Evolutionary conservation across 2,113 vertebrate species (phyloP), one percentile per base, ranked within the genome.

Genomic region (Mustela nigripes): DNA sequence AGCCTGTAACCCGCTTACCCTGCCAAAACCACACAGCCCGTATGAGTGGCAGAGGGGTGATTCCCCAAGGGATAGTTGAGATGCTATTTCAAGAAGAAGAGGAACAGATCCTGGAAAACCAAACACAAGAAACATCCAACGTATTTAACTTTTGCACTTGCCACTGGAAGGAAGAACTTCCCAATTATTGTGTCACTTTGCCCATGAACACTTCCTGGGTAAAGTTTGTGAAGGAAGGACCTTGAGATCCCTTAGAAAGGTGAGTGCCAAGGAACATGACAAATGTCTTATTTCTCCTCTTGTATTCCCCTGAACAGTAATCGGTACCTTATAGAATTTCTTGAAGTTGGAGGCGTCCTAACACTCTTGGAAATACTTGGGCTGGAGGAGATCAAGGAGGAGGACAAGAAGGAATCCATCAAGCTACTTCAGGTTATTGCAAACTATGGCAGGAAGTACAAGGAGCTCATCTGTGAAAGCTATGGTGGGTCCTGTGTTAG

Each of bases 391-490:
- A 97, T 97, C 89, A 99, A 97, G 87, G 99, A 99, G 7, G 98
- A 99, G 48, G 98, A 99, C 89, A 99, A 99, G 98, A 98, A 95
- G 15, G 98, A 99, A 94, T 98, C 99, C 63, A 92, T 99, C 89
- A 98, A 94, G 84, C 98, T 99, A 62, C 99, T 99, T 89, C 98
- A 99, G 96, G 97, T 97, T 2, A 12, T 99, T 7, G 98, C 99
- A 65, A 98, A 98, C 0, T 62, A 98, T 28, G 99, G 99, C 58
- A 99, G 98, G 96, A 99, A 99, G 73, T 99, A 99, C 97, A 99
- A 99, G 98, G 99, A 99, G 98, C 97, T 99, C 65, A 99, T 99
- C 95, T 99, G 99, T 98, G 99, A 99, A 98, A 99, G 99, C 98
- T 98, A 98, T 0, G 99, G 99, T 99, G 98, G 16, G 82, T 31